Percentiles rank a stretch among this genome's conserved stretches.
Evolutionary conservation across 2,888 invertebrate genomes (phyloP).

Genomic region (Stegophylla sp.): DNA sequence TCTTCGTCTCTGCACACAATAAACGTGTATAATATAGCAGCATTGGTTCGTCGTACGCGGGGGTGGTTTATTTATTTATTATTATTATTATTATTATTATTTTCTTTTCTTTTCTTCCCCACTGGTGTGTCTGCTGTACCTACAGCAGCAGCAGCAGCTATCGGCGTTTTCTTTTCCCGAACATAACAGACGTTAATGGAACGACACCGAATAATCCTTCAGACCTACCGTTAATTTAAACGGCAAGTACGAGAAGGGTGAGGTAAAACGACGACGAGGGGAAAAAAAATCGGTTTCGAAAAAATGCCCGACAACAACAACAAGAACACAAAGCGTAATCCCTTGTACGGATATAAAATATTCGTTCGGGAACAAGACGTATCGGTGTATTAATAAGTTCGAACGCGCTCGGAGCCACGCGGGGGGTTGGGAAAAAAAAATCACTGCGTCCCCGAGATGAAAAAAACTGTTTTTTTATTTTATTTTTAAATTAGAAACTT

Average conservation of each 20-base stretch:
- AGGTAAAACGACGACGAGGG: not conserved
- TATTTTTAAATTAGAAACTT: slow-evolving; percentile 56
- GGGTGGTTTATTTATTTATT: slow-evolving; percentile 24
- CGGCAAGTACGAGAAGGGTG: too few relatives aligned
- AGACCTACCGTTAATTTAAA: slow-evolving; percentile 56
- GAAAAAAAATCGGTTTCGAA: slow-evolving; percentile 25
- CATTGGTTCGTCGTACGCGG: slow-evolving; percentile 14
- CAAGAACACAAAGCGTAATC: slow-evolving; percentile 31
- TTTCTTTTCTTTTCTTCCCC: not conserved
- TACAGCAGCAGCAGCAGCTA: too few relatives aligned
- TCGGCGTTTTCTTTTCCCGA: slow-evolving; percentile 13
- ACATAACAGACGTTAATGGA: slow-evolving; percentile 56
- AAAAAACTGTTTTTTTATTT: slow-evolving; percentile 36
- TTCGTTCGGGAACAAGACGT: slow-evolving; percentile 42
- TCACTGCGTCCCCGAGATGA: slow-evolving; percentile 38
- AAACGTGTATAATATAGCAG: not conserved
- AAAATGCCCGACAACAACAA: not conserved
- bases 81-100: slow-evolving; percentile 29
- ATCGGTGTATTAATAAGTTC: slow-evolving; percentile 55
- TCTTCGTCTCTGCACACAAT: not conserved
- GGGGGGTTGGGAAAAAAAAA: slow-evolving; percentile 4
- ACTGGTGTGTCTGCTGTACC: too few relatives aligned
- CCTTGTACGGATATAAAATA: not conserved
- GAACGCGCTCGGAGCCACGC: slow-evolving; percentile 10
- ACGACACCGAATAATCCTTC: slow-evolving; percentile 47